Conservation (phyloP, 2,888 invertebrate genomes). For the Tenthredo mesomela region DNA sequence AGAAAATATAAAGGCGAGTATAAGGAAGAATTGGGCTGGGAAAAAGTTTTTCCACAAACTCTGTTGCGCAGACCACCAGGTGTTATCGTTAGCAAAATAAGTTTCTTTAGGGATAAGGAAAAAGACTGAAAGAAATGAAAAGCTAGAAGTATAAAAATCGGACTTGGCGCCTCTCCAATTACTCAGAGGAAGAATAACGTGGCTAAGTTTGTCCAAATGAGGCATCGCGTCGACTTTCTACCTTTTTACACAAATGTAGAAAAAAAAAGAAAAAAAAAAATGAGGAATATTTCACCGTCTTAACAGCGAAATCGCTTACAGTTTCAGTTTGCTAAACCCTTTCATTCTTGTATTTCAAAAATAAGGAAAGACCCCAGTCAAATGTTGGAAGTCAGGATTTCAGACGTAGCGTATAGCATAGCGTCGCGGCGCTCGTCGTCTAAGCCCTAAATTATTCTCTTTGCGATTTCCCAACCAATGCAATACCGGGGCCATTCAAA, state of each 20-base stretch:
- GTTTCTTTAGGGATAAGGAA: neutral
- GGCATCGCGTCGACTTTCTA: neutral
- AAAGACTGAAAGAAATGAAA: conserved; percentile 51
- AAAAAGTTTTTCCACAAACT: neutral
- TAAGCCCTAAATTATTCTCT: conserved; percentile 41
- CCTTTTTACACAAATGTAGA: neutral
- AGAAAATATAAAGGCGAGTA: neutral
- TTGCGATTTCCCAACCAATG: conserved; percentile 24
- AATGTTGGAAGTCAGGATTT: neutral
- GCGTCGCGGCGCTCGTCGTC: neutral
- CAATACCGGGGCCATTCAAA: conserved; percentile 21
- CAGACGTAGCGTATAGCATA: neutral
- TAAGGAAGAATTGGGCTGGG: neutral
- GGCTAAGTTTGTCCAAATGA: neutral
- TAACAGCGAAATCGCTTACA: neutral
- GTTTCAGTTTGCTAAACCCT: neutral
- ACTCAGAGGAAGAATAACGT: neutral
- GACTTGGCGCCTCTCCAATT: neutral
- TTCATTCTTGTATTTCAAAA: neutral
- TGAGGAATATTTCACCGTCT: neutral
- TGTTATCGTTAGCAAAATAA: conserved; percentile 24
- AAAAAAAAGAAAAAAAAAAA: neutral
- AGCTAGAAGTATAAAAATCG: conserved; percentile 45
- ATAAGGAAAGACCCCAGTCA: neutral
- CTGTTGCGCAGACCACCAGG: conserved; percentile 4